Percentiles rank a stretch among this genome's conserved stretches.
These are phyloP conservation scores for Crotalus viridis DNA, from an alignment of 2,113 vertebrate species.

Conservation along the genomic window DNA sequence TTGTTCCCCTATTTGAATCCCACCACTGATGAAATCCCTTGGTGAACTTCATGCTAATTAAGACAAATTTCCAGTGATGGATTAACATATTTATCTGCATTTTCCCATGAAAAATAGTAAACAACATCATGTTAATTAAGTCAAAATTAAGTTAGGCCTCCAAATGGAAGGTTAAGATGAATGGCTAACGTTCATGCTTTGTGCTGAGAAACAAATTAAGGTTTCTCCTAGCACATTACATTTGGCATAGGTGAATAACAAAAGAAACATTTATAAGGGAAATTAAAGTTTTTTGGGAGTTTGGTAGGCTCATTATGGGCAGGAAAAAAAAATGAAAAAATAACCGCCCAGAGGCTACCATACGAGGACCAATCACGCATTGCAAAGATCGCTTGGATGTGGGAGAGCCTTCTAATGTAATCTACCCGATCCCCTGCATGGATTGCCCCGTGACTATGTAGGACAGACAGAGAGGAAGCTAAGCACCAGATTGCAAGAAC, in stretches of 20 bases:
- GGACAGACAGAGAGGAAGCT: neutral
- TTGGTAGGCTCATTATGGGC: neutral
- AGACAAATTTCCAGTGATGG: slow-evolving; percentile 52
- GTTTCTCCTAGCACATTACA: slow-evolving; percentile 15
- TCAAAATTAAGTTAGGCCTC: slow-evolving; percentile 55
- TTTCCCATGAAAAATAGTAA: slow-evolving; percentile 52
- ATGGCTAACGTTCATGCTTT: slow-evolving; percentile 28
- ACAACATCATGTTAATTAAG: slow-evolving; percentile 55
- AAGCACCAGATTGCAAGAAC: neutral
- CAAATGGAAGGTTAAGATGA: slow-evolving; percentile 52
- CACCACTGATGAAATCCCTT: neutral
- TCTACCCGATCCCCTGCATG: neutral
- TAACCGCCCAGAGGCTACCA: neutral
- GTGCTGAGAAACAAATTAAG: slow-evolving; percentile 9
- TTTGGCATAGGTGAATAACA: slow-evolving; percentile 1
- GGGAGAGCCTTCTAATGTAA: neutral
- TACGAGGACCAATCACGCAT: neutral
- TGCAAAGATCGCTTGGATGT: neutral
- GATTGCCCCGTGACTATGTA: neutral
- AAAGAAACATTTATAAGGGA: slow-evolving; percentile 26
- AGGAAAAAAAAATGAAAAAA: neutral
- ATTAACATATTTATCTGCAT: slow-evolving; percentile 55
- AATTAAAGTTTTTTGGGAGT: neutral
- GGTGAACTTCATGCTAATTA: slow-evolving; percentile 40
- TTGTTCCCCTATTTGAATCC: too few species aligned